Base-by-base conservation (phyloP, 2,797 vertebrate genomes). In the Peromyscus melanophrys region DNA sequence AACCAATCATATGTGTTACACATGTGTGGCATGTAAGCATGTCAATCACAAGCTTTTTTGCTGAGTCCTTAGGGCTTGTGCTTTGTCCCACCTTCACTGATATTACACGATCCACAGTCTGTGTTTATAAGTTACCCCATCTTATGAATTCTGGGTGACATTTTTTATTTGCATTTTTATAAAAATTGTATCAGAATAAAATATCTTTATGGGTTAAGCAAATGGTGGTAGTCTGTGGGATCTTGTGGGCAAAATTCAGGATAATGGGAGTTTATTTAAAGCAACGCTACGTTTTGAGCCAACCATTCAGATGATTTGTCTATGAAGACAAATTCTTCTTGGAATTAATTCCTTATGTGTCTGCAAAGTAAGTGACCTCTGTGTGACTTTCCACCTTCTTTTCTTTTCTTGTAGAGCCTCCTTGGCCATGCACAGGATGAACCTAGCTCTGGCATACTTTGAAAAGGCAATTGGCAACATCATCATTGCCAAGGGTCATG, bases 401-500 rank as follows among this genome's bases (percentile, higher is more conserved):
- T 67, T 9, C 21, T 94, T 89, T 85, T 92, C 71, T 40, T 23
- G 13, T 40, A 98, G 96, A 95, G 96, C 96, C 16, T 96, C 97
- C 37, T 52, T 98, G 86, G 93, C 96, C 55, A 94, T 95, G 92
- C 97, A 96, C 23, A 97, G 97, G 86, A 87, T 97, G 84, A 97
- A 94, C 61, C 96, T 96, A 43, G 98, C 98, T 17, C 88, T 93
- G n/a, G n/a, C 75, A 37, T 97, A 97, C 90, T 98, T 98, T 90
- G 95, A 98, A 89, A 98, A 97, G 80, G 97, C 97, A 1, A 61
- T 95, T 84, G 25, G 59, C 49, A 37, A 25, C 23, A 90, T 98
- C 14, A 89, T 96, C 84, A 91, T 97, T 81, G 69, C 69, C 2
- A 80, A 97, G 90, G 97, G 98, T n/a, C 88, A 96, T 19, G 89